These are phyloP conservation scores for Bubo scandiacus DNA, from an alignment of 2,113 vertebrate genomes.

Conservation along the genomic window DNA sequence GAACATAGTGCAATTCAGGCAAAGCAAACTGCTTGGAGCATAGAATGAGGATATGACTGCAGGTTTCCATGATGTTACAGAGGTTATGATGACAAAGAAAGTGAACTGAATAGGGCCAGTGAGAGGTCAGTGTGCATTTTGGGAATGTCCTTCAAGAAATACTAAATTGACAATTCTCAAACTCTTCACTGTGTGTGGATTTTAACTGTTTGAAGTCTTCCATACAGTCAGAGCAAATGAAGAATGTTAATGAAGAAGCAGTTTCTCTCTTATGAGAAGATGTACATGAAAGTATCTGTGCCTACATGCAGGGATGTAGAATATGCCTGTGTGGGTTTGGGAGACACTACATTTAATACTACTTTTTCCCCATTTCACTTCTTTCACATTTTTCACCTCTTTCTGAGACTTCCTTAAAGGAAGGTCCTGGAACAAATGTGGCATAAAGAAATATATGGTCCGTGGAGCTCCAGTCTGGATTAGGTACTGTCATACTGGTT, in stretches of 20 bases:
- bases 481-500: not conserved
- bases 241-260: not conserved
- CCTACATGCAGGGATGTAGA: not conserved
- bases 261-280: not conserved
- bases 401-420: not conserved
- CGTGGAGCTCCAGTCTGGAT: not conserved
- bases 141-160: not conserved
- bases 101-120: not conserved
- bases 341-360: not conserved
- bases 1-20: conserved; percentile 67
- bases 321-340: not conserved
- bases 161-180: not conserved
- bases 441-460: not conserved
- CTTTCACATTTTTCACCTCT: not conserved
- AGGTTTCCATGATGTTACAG: not conserved
- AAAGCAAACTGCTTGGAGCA: not conserved
- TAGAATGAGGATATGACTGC: not conserved
- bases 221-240: not conserved
- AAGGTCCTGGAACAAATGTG: not conserved
- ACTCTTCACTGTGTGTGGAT: not conserved
- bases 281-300: not conserved
- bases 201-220: not conserved
- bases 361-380: not conserved
- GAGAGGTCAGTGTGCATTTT: not conserved
- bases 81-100: conserved; percentile 18